Evolutionary conservation across 2,113 vertebrate species (phyloP).

Genomic region (Phodopus roborovskii): DNA sequence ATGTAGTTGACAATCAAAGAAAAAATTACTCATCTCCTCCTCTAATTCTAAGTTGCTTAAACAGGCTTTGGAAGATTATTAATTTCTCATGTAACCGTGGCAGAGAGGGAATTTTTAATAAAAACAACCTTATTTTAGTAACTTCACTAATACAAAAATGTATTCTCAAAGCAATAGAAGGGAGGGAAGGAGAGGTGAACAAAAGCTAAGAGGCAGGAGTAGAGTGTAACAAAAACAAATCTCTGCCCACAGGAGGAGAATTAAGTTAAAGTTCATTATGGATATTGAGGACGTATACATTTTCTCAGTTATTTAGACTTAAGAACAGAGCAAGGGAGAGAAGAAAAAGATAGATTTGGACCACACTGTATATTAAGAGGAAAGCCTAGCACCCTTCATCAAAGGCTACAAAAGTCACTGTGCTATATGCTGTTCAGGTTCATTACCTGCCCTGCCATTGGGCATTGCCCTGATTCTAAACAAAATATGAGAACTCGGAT

Average conservation of each 20-base stretch:
- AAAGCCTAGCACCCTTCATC: not conserved
- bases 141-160: not conserved
- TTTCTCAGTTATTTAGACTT: not conserved
- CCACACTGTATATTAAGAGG: not conserved
- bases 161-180: not conserved
- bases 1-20: not conserved
- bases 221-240: not conserved
- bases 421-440: not conserved
- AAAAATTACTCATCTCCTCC: slow-evolving; percentile 8
- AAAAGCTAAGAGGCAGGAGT: not conserved
- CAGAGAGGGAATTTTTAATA: slow-evolving; percentile 52
- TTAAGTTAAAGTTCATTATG: not conserved
- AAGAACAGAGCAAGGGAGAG: not conserved
- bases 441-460: not conserved
- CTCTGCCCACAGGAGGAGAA: slow-evolving; percentile 15
- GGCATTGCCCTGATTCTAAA: not conserved
- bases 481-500: not conserved
- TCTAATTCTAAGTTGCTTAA: slow-evolving; percentile 50
- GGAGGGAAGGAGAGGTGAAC: not conserved
- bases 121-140: slow-evolving; percentile 53
- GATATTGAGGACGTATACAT: not conserved
- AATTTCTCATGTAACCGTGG: slow-evolving; percentile 61
- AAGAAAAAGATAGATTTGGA: not conserved
- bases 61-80: slow-evolving; percentile 45
- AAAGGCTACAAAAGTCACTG: not conserved